Evolutionary conservation across 2,888 invertebrate genomes (phyloP), one percentile per base, ranked within the genome.

Genomic region (Tipula vernalis): DNA sequence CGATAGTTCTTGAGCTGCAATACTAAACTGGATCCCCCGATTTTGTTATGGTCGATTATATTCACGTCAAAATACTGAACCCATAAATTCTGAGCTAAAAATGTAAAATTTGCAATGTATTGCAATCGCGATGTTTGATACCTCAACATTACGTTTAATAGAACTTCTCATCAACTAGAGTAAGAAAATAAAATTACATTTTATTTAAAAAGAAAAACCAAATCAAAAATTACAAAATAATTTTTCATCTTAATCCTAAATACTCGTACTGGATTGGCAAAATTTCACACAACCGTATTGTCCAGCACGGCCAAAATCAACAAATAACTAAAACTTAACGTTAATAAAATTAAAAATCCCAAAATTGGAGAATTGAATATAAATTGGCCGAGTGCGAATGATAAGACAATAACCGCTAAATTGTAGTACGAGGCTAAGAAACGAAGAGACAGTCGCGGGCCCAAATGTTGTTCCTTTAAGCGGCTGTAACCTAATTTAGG

Each of bases 331-430:
- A 71, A 71, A 71, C 71, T 28, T 71, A 71, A 28, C 71, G 10
- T 28, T 71, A 71, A 71, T 39, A 84, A 84, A 39, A 84, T 39
- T 2, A 84, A 84, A 84, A 84, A 84, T 39, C 84, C 84, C 5
- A 84, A 84, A 15, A 84, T 39, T 84, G 84, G 84, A 5, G 84
- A 84, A n/a, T 39, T 84, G 15, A 84, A 84, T 84, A 84, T 84
- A 39, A 84, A 84, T 39, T 84, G 39, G 10, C 84, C 84, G 6
- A 84, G 10, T 5, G 12, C 41, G 15, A 36, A 84, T 39, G 84
- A 84, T 39, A 8, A 13, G n/a, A 15, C 15, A 84, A 84, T 84
- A 41, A 84, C 39, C n/a, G 10, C 13, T 41, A 84, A 39, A 39
- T 13, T 84, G 39, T 41, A 41, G 41, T 84, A 84, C 8, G 84